Base-by-base conservation (phyloP, 2,888 invertebrate species). In the Himalopsyche tibetana region DNA sequence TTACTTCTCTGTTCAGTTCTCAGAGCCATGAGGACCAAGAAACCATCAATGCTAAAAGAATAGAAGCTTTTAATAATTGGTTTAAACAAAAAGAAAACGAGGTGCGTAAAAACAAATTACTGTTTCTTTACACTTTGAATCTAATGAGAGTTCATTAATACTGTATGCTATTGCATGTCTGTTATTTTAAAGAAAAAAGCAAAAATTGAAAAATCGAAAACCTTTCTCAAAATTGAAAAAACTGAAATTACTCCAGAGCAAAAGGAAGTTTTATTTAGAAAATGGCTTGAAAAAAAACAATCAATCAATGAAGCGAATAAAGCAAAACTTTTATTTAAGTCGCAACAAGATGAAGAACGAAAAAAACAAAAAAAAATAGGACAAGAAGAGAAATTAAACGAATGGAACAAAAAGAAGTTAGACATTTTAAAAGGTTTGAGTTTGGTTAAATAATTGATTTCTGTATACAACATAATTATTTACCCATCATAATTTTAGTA, bases 321-420 rank as follows among this genome's bases (percentile, higher is more conserved):
- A 45, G 93, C 92, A 0, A 92, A 91, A 2, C 91, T 90, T 88
- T 92, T 90, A 85, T 89, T 91, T 36, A 90, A 90, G 55, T 91
- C 90, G 5, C 92, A 92, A 88, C 92, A 91, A 36, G 89, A 91
- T 0, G 92, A 92, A 87, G 91, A 91, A 83, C 92, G 94, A 84
- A 90, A 91, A 0, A 89, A 88, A 42, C 92, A 91, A 88, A 92
- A 92, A 2, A 91, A 92, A 81, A 90, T 90, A 55, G 90, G 90
- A 55, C 93, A 93, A 87, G 92, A 93, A 69, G 93, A 93, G 82
- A 93, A 93, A 88, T 90, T 94, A 42, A 91, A 92, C 55, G 92
- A 91, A 74, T 95, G 95, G 95, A 91, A 93, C 45, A 92, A 92
- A 82, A 94, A 92, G 89, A 95, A 95, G 88, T 94, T 94, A 84